A percentile compares a stretch with the other conserved stretches of the same genome.
These are phyloP conservation scores for Thaleichthys pacificus DNA, from an alignment of 2,797 vertebrate genomes.

Conservation along the genomic window DNA sequence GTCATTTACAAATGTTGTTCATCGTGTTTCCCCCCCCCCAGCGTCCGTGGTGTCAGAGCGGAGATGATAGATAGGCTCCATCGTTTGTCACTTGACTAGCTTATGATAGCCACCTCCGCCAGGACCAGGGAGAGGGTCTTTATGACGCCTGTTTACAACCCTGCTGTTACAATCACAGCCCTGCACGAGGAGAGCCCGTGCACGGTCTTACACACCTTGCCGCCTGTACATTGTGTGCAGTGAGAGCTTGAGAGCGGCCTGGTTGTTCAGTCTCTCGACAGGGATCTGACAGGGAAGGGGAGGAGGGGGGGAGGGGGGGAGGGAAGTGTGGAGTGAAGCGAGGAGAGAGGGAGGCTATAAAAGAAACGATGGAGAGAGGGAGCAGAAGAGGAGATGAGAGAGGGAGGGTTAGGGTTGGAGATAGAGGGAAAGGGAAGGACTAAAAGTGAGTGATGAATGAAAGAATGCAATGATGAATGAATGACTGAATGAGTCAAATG, in stretches of 20 bases:
- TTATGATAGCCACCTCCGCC: slow-evolving; percentile 55
- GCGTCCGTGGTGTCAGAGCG: slow-evolving; percentile 17
- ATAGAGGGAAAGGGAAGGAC: slow-evolving; percentile 15
- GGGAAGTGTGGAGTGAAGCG: slow-evolving; percentile 10
- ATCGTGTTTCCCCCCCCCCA: slow-evolving; percentile 24
- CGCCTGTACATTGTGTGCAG: slow-evolving; percentile 62
- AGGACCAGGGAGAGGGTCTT: slow-evolving; percentile 44
- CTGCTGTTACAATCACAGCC: slow-evolving; percentile 57
- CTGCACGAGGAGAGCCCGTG: slow-evolving; percentile 46
- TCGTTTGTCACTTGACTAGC: slow-evolving; percentile 61
- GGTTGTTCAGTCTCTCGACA: slow-evolving; percentile 57
- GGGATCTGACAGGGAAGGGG: slow-evolving; percentile 37
- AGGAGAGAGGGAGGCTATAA: background rate
- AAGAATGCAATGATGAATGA: slow-evolving; percentile 13
- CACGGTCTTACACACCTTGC: slow-evolving; percentile 57
- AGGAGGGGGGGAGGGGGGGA: slow-evolving; percentile 39
- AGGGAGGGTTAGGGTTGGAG: slow-evolving; percentile 39
- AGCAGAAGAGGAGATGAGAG: slow-evolving; percentile 36
- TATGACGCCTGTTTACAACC: slow-evolving; percentile 63
- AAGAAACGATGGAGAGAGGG: background rate
- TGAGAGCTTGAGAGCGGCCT: slow-evolving; percentile 50
- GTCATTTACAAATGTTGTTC: slow-evolving; percentile 48
- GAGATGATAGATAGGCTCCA: slow-evolving; percentile 59
- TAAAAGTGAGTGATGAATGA: slow-evolving; percentile 45
- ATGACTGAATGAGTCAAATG: background rate